Evolutionary conservation across 2,888 invertebrate species (phyloP).

Genomic region (Gnatocerus cornutus): DNA sequence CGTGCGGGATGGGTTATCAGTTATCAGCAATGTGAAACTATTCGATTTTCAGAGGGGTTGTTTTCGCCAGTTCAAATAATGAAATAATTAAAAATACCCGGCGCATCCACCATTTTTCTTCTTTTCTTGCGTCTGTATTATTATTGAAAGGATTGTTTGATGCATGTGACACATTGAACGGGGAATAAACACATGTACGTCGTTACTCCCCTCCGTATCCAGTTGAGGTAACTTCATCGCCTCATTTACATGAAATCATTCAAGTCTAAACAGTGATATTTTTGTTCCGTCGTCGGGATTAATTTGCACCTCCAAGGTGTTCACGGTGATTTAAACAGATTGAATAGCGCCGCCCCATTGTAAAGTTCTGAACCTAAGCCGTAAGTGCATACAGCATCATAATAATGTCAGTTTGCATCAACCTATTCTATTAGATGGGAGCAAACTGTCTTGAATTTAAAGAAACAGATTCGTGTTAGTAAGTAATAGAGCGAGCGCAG

Average conservation of each 20-base stretch:
- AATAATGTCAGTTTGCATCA: conserved; percentile 2
- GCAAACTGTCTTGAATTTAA: conserved; percentile 1
- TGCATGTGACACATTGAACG: neutral
- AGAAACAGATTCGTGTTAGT: conserved; percentile 29
- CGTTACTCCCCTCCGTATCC: conserved; percentile 44
- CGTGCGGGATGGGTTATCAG: conserved; percentile 64
- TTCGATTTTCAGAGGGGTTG: conserved; percentile 16
- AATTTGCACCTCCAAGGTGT: conserved; percentile 67
- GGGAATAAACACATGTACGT: conserved; percentile 20
- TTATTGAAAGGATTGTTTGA: no score
- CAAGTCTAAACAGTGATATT: conserved; percentile 67
- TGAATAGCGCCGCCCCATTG: conserved; percentile 59
- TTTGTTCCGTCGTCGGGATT: conserved; percentile 67
- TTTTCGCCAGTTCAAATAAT: conserved; percentile 21
- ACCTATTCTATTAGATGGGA: neutral
- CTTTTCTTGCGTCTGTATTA: no score
- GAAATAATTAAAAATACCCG: no score
- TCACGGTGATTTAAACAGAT: conserved; percentile 63
- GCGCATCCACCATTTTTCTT: no score
- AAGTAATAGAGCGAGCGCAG: neutral
- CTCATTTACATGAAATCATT: conserved; percentile 66
- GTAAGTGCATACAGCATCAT: conserved; percentile 52
- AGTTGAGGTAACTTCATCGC: conserved; percentile 60
- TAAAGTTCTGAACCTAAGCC: conserved; percentile 51
- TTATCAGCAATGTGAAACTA: conserved; percentile 60